Conservation (phyloP, 2,113 vertebrate genomes). For the Solea solea region DNA sequence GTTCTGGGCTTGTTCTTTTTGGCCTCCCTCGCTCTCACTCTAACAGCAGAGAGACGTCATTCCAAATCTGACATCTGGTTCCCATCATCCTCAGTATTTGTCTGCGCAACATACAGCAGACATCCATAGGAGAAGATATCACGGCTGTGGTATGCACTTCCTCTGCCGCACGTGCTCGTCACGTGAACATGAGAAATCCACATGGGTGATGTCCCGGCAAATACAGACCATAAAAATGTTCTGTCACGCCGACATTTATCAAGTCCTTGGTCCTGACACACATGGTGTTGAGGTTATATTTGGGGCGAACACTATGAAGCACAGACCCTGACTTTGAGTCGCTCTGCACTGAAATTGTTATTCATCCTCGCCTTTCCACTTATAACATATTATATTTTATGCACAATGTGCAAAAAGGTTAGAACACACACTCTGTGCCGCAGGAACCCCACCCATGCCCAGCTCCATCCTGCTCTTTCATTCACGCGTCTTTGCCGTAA, state of each 20-base stretch:
- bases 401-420: conserved; percentile 6
- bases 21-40: conserved; percentile 6
- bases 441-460: conserved; percentile 66
- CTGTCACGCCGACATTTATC: background rate
- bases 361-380: background rate
- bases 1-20: conserved; percentile 27
- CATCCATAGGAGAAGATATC: conserved; percentile 68
- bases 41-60: conserved; percentile 60
- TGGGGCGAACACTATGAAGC: background rate
- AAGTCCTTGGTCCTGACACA: background rate
- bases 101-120: conserved; percentile 53
- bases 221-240: background rate
- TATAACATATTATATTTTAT: background rate
- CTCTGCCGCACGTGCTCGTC: conserved; percentile 58
- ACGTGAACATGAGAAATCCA: conserved; percentile 38
- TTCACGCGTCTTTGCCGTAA: conserved; percentile 54
- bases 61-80: conserved; percentile 70
- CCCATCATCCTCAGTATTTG: conserved; percentile 64
- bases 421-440: conserved; percentile 16
- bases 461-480: conserved; percentile 65
- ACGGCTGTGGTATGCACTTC: conserved; percentile 70
- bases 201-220: conserved; percentile 19
- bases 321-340: too few species aligned
- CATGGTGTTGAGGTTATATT: background rate
- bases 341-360: background rate